Base-by-base conservation (phyloP, 2,888 invertebrate species). In the Epicampocera succincta region DNA sequence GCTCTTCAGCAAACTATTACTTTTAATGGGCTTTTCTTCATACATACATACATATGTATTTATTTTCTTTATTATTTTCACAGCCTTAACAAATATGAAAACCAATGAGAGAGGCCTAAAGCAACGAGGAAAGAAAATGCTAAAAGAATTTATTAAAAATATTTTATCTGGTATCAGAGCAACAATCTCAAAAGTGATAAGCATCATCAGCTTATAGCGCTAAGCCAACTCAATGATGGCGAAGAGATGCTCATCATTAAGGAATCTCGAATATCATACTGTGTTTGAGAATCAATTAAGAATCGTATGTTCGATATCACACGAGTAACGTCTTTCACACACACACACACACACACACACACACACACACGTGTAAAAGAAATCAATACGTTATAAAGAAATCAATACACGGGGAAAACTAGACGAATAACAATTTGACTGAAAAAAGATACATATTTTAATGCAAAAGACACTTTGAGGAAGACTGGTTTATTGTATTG, bases 101-200 rank as follows among this genome's bases (percentile, higher is more conserved):
- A 65, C 65, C 65, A 58, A 38, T 72, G 58, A 65, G 52, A 65
- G 25, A 61, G 68, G 60, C 46, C 48, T 29, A 42, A 44, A 33
- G 13, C 4, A 52, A 56, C 25, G 11, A 61, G 33, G 29, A 58
- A 66, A 60, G 52, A 66, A 33, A 33, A 33, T 33, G 33, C 3
- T 66, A 50, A 60, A 73, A 61, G 65, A 79, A 54, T 73, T 78
- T 71, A 79, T 73, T 66, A 68, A 76, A 76, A 69, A 68, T 72
- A 72, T 66, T 72, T 77, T 56, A 63, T 72, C 19, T 56, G 33
- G 78, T 82, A 82, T 82, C 82, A 75, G 71, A 71, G 46, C 73
- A 82, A 78, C 71, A 71, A 82, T 82, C 82, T 78, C 56, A 71
- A 61, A 78, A 82, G 66, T 82, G 82, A 82, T 82, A 82, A 82